Percentiles rank a stretch among this genome's conserved stretches.
phyloP scores from a whole-genome alignment of 2,888 invertebrate genomes.

The Phoenoteleia sp. region DNA sequence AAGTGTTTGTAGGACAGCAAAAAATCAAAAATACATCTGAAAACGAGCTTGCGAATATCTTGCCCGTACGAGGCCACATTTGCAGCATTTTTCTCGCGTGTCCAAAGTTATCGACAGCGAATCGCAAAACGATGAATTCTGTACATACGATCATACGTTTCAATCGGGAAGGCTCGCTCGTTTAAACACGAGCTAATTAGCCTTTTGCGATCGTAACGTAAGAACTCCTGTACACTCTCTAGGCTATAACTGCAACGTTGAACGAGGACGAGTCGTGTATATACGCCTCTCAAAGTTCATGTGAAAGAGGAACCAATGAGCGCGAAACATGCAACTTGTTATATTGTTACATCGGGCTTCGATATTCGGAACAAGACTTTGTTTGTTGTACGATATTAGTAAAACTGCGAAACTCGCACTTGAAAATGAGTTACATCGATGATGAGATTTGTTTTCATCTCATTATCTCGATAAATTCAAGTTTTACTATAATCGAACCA shows the following conservation, averaged over 20 bases:
- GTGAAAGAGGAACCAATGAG: conserved; percentile 83
- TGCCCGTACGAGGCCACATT: conserved; percentile 51
- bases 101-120: conserved; percentile 69
- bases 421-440: background rate
- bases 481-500: too few relatives aligned
- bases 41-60: conserved; percentile 57
- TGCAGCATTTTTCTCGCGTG: conserved; percentile 71
- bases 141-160: conserved; percentile 74
- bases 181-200: conserved; percentile 80
- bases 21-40: conserved; percentile 43
- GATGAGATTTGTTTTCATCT: background rate
- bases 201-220: conserved; percentile 75
- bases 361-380: conserved; percentile 50
- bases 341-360: conserved; percentile 71
- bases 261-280: conserved; percentile 82
- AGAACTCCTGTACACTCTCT: conserved; percentile 72
- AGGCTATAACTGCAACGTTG: conserved; percentile 67
- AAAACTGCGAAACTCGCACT: conserved; percentile 44
- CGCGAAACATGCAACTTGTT: conserved; percentile 77
- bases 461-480: too few relatives aligned
- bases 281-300: conserved; percentile 81
- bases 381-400: conserved; percentile 56
- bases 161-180: conserved; percentile 73
- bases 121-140: conserved; percentile 75
- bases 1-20: conserved; percentile 2